Evolutionary conservation across 2,797 vertebrate genomes (phyloP), one percentile per base, ranked within the genome.

Genomic region (Sebastes steindachneri): DNA sequence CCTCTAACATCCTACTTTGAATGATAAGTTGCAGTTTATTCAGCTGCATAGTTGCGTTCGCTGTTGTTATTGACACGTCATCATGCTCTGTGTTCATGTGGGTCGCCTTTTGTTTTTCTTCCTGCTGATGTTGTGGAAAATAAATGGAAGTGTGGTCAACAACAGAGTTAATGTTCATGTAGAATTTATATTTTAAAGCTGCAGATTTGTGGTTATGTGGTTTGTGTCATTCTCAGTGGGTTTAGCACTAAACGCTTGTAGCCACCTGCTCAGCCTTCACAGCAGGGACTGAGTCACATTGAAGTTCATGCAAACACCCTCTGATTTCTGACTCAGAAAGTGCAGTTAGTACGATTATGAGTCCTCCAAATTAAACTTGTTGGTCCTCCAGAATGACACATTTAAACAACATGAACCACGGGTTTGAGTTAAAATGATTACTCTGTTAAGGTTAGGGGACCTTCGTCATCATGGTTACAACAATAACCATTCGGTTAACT

Each of bases 111-210:
- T 45, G 41, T 45, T 65, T 73, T n/a, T 65, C 58, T 55, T 73
- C 65, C 58, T 85, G 79, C 75, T 77, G 68, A 73, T 82, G 72
- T 55, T 65, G 68, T 70, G 73, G 65, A 67, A 65, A 86, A 29
- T 35, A n/a, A 21, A 83, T 23, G 21, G 21, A 37, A 51, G 23
- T 23, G 15, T 2, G 25, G 55, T 73, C 68, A 65, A 28, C 58
- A 73, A 33, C 67, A 33, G 35, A 9, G 45, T 54, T 29, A 45
- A 45, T 8, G 41, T 45, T 45, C 41, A 45, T 19, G 19, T 51
- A 9, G 19, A 4, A 28, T 29, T 75, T 45, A n/a, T 15, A 31
- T 57, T 66, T 48, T 21, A 45, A 37, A 29, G 45, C 3, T 55
- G 51, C 37, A 59, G n/a, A n/a, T 60, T 14, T 14, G 14, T 8